These are phyloP conservation scores for Ctenopoma multispine DNA, from an alignment of 2,797 vertebrate species.

Conservation along the genomic window DNA sequence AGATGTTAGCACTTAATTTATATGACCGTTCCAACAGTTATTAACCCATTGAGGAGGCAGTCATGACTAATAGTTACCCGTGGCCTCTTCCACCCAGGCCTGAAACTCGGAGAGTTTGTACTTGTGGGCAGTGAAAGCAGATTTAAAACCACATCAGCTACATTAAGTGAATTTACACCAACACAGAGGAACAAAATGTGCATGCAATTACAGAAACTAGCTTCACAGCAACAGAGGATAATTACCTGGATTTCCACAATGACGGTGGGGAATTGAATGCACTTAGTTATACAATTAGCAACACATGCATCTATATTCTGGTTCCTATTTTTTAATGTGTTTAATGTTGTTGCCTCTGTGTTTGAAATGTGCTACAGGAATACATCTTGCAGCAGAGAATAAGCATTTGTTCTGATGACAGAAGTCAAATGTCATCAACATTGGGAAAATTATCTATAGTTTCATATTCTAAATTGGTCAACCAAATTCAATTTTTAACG, in stretches of 20 bases:
- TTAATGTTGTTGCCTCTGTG: too few species aligned
- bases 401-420: too few species aligned
- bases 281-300: constrained; percentile 11
- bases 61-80: neutral
- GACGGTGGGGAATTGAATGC: constrained; percentile 12
- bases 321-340: too few species aligned
- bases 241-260: constrained; percentile 24
- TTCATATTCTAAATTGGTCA: too few species aligned
- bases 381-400: too few species aligned
- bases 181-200: constrained; percentile 2
- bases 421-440: too few species aligned
- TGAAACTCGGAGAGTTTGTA: neutral
- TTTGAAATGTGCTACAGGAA: too few species aligned
- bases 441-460: too few species aligned
- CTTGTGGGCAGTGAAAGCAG: neutral
- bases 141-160: neutral
- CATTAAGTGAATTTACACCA: constrained; percentile 9
- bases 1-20: constrained; percentile 13
- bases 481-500: too few species aligned
- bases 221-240: constrained; percentile 4
- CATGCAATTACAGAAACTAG: constrained; percentile 15
- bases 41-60: constrained; percentile 27
- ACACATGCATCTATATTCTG: neutral
- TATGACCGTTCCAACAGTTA: neutral
- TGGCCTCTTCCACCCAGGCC: neutral